Conservation (phyloP, 1,140 invertebrate genomes). For the Ceratosolen fusciceps region DNA sequence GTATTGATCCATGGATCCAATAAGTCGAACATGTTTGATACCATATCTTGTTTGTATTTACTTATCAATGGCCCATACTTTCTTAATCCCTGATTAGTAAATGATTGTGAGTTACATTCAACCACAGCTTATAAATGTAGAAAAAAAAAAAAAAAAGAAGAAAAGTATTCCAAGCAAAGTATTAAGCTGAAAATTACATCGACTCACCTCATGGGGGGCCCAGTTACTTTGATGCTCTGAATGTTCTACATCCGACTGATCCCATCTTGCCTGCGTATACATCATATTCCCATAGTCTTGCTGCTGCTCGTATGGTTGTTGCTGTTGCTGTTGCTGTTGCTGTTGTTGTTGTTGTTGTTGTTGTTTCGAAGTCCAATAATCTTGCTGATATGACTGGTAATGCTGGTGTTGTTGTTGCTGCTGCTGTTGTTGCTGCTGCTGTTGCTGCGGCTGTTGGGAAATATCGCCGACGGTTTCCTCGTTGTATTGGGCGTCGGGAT, state of each 20-base stretch:
- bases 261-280: conserved; percentile 60
- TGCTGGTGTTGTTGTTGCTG: conserved; percentile 51
- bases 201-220: conserved; percentile 68
- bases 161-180: too few species aligned
- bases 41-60: background rate
- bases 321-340: conserved; percentile 35
- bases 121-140: background rate
- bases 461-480: conserved; percentile 56
- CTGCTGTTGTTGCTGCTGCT: conserved; percentile 34
- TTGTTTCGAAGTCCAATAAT: conserved; percentile 63
- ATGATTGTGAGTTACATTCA: conserved; percentile 4
- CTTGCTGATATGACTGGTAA: conserved; percentile 51
- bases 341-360: conserved; percentile 51
- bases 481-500: conserved; percentile 55
- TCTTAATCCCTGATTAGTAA: conserved; percentile 25
- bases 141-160: too few species aligned
- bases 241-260: conserved; percentile 58
- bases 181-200: background rate
- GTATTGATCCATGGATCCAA: background rate
- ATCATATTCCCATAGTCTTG: conserved; percentile 64
- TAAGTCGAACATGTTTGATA: background rate
- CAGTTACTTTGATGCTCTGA: conserved; percentile 62
- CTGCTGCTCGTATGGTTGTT: conserved; percentile 59
- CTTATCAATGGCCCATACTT: conserved; percentile 7
- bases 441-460: conserved; percentile 45